Percentiles rank a stretch among this genome's conserved stretches.
These are phyloP conservation scores for Symphodus melops DNA, from an alignment of 2,113 vertebrate species.

Conservation along the genomic window DNA sequence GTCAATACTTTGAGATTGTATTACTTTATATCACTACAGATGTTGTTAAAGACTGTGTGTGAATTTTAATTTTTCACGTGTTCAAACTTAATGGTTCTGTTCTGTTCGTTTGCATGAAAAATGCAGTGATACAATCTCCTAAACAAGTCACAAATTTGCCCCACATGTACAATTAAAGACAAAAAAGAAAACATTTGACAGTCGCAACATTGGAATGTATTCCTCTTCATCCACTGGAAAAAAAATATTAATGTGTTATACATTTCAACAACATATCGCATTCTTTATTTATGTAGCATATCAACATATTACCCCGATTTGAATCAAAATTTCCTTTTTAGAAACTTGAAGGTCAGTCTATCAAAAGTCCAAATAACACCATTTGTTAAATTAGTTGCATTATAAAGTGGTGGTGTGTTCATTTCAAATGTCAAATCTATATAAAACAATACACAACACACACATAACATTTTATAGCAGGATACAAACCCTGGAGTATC, in stretches of 20 bases:
- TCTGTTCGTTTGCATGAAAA: neutral
- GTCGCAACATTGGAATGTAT: slow-evolving; percentile 29
- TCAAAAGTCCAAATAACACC: neutral
- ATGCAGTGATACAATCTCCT: slow-evolving; percentile 72
- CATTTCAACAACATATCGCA: slow-evolving; percentile 2
- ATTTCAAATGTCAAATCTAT: too few relatives aligned
- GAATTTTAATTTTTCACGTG: neutral
- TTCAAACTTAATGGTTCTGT: neutral
- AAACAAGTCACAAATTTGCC: slow-evolving; percentile 37
- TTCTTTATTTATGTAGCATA: too few relatives aligned
- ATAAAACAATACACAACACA: too few relatives aligned
- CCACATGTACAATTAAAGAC: slow-evolving; percentile 57
- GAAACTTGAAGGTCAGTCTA: neutral
- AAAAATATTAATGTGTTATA: slow-evolving; percentile 9
- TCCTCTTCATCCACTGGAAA: slow-evolving; percentile 16
- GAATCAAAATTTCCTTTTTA: neutral
- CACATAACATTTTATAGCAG: too few relatives aligned
- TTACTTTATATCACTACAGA: slow-evolving; percentile 59
- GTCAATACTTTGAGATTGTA: slow-evolving; percentile 70
- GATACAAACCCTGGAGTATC: too few relatives aligned
- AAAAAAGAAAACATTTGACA: slow-evolving; percentile 17
- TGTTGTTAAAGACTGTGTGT: neutral
- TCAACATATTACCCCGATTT: too few relatives aligned
- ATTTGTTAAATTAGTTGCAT: too few relatives aligned
- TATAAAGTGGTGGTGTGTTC: neutral